Evolutionary conservation across 2,113 vertebrate genomes (phyloP).

Genomic region (Sciurus niger): DNA sequence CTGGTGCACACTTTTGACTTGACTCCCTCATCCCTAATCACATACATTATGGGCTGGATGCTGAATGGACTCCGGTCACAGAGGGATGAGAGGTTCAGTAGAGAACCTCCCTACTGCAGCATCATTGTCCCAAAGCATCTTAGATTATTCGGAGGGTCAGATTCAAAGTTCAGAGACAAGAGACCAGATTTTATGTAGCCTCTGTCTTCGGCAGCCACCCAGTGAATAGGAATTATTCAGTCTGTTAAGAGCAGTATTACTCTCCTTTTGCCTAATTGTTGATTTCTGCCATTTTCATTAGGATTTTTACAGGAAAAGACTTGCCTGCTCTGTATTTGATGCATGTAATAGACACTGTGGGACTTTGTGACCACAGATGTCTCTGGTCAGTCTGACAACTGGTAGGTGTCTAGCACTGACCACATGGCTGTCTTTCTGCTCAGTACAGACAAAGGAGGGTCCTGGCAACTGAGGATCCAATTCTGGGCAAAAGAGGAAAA

Average conservation of each 20-base stretch:
- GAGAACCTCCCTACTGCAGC: not conserved
- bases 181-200: not conserved
- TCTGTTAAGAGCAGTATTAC: not conserved
- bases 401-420: not conserved
- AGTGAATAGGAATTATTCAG: not conserved
- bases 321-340: slow-evolving; percentile 16
- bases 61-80: not conserved
- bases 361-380: not conserved
- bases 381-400: not conserved
- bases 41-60: not conserved
- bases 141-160: not conserved
- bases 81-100: not conserved
- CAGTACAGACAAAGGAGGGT: slow-evolving; percentile 33
- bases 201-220: not conserved
- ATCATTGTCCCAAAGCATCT: not conserved
- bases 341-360: not conserved
- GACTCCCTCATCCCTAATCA: not conserved
- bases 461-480: not conserved
- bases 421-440: not conserved
- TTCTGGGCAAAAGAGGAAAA: slow-evolving; percentile 58
- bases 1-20: not conserved
- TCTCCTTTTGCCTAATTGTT: not conserved
- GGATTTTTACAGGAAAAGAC: not conserved
- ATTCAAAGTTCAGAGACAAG: not conserved
- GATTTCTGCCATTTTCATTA: slow-evolving; percentile 33